Evolutionary conservation across 1,140 invertebrate species (phyloP), one percentile per base, ranked within the genome.

Genomic region (Diorhabda elongata): DNA sequence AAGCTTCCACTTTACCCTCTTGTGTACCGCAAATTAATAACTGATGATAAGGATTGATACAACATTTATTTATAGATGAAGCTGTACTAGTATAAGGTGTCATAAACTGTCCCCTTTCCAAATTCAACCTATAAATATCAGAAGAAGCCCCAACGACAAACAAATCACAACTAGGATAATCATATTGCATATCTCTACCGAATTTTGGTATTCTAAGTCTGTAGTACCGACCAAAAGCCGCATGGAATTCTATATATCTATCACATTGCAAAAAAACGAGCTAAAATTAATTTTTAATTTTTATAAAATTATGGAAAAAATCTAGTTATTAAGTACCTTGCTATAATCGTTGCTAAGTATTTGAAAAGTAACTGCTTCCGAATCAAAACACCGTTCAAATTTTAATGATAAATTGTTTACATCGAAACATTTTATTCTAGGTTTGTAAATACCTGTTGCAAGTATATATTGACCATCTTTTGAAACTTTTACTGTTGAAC

Each of bases 311-410:
- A 11, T 26, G 44, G 42, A 59, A 44, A 26, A 68, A 59, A 72
- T 45, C 68, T 42, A 61, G 43, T 44, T 26, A 68, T 47, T 44
- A 76, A 70, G 82, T 84, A 94, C 92, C 82, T 96, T 94, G 75
- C 88, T 89, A 78, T 95, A 97, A 82, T 97, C 95, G 78, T 96
- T 92, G 74, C 93, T 93, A 43, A 97, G 84, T 73, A 92, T 85
- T 83, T 94, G 89, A 85, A 96, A 95, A 60, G 90, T 89, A 41
- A 95, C 87, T 45, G 95, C 94, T 86, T 99, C 97, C 3, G 95
- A 92, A 85, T 99, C 98, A 76, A 99, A 91, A 80, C 98, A 98
- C 76, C 98, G 86, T 83, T 99, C 97, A 87, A 99, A 99, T 84
- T 99, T 99, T 76, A 99, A 86, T 2, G 97, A 97, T 70, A 99